Base-by-base conservation (phyloP, 1,140 invertebrate genomes). In the Polyergus mexicanus region DNA sequence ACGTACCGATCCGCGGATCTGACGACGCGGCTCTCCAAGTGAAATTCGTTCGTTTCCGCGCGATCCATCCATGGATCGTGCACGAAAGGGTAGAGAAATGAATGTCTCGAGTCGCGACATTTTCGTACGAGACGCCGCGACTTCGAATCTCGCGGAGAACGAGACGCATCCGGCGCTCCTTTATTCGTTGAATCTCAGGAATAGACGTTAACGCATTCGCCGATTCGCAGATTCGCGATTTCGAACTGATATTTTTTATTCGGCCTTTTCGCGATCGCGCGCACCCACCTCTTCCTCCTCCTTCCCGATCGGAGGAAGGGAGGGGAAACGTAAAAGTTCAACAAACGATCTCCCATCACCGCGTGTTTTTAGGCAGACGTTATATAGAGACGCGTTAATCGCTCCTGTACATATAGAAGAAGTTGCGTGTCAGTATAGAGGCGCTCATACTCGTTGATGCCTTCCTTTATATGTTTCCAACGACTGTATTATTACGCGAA, bases 401-500 rank as follows among this genome's bases (percentile, higher is more conserved):
- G 62, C 75, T 72, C 68, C 58, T 83, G 68, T 72, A 72, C 38
- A 72, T 83, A 60, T 54, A 80, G 63, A 80, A 80, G 68, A 71
- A 72, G 68, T 60, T n/a, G 74, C 74, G 54, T 58, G 35, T 58
- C n/a, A 58, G 54, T 65, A 51, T 56, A 86, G 71, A 69, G 68
- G 69, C 75, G 83, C 80, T 86, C 87, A 81, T 71, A 85, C 87
- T 88, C 88, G 88, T 89, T 86, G 83, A 77, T 84, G 75, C 75
- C 74, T 68, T 72, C 75, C 85, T 89, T 89, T 88, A 77, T 81
- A 89, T 76, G 88, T 78, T 89, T 90, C 88, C 56, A 87, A 86
- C 86, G 88, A 83, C 44, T 78, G 88, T 89, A 87, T 89, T 89
- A 84, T 89, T 86, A 47, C 28, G 74, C 88, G 75, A 81, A 85